Percentiles rank a stretch among this genome's conserved stretches.
Evolutionary conservation across 2,888 invertebrate genomes (phyloP).

Genomic region (Acholoe squamosa): DNA sequence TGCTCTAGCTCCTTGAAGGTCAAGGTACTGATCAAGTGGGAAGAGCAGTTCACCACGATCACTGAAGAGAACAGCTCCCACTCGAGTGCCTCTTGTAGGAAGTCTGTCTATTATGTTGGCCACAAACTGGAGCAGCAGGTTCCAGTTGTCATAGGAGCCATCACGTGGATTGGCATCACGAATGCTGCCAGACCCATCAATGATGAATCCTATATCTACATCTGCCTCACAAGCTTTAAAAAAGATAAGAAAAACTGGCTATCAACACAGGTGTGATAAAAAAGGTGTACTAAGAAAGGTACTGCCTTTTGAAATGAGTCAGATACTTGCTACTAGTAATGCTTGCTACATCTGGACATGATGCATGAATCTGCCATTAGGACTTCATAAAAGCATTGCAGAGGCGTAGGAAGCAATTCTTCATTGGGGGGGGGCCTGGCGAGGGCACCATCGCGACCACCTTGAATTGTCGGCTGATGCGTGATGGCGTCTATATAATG

Average conservation of each 20-base stretch:
- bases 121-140: conserved; percentile 34
- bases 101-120: conserved; percentile 49
- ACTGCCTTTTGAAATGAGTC: no score
- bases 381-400: no score
- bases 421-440: no score
- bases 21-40: neutral
- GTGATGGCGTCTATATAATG: no score
- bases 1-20: neutral
- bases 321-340: no score
- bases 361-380: no score
- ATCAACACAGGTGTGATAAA: no score
- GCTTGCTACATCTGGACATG: no score
- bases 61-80: conserved; percentile 46
- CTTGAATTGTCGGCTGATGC: no score
- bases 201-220: conserved; percentile 53
- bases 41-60: neutral
- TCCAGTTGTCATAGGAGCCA: conserved; percentile 40
- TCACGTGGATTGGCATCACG: conserved; percentile 47
- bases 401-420: no score
- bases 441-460: no score
- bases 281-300: no score
- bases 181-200: conserved; percentile 60
- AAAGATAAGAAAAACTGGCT: neutral
- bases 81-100: conserved; percentile 24
- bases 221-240: conserved; percentile 21